Evolutionary conservation across 2,113 vertebrate species (phyloP), one percentile per base, ranked within the genome.

Genomic region (Melanerpes aurifrons): DNA sequence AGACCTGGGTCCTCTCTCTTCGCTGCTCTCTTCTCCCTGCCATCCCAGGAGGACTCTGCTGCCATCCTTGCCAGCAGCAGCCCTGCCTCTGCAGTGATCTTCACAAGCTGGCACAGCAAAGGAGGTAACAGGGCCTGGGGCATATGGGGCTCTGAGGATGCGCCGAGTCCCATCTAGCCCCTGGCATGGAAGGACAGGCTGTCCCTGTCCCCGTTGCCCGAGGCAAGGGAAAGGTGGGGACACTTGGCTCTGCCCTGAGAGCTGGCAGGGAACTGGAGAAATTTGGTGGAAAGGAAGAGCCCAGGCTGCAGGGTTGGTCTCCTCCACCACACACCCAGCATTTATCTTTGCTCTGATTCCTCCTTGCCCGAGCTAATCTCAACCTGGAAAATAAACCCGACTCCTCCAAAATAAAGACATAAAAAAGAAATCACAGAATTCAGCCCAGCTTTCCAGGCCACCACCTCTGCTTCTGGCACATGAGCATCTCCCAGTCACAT

Each of bases 211-310:
- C 87, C 9, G 1, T 1, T 1, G 50, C 71, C 53, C 68, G 32
- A 25, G 87, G 90, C 48, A 20, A 70, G 82, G 85, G 67, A 48
- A 85, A 89, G 78, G 68, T 92, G 86, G 94, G 83, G 80, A 90
- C 53, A 13, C 61, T 32, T 1, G 3, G 87, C 35, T 53, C 59
- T 62, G 78, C 25, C 54, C 48, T 4, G 0, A 69, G 56, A 90
- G 59, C 77, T 45, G 84, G 73, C 19, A 0, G 50, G 67, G 63
- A 87, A 37, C 5, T 1, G 4, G 70, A 24, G 82, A 64, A 74
- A 16, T 37, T 32, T 2, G 32, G 35, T 77, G 89, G 72, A 26
- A 54, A 63, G 54, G 69, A 72, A 62, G 79, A 63, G 29, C 71
- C 16, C 12, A 2, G 35, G 48, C 54, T 57, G 81, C 26, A 2